Evolutionary conservation across 2,113 vertebrate genomes (phyloP), one percentile per base, ranked within the genome.

Genomic region (Corythornis cristatus): DNA sequence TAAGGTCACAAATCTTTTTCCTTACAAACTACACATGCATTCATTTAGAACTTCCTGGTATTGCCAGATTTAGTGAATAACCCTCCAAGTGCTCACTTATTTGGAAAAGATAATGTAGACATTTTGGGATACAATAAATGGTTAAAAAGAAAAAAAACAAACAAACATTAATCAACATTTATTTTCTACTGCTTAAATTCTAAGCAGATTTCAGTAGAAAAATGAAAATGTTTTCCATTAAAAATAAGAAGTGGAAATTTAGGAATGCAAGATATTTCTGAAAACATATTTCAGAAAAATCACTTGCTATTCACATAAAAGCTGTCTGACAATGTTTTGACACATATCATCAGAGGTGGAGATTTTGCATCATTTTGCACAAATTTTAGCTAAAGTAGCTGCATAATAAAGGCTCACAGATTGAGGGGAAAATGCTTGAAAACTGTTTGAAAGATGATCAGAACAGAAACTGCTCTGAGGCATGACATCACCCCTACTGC

Each of bases 241-340:
- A 88, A 93, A 94, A 57, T 45, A 89, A 87, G 66, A 95, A 78
- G 57, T 65, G 61, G 29, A 74, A 92, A 95, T 88, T 95, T 83
- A 90, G 65, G 40, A 86, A 94, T 56, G 51, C 51, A 94, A 86
- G 74, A 76, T 35, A 80, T 68, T 51, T 90, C 93, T 90, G 88
- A 83, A 96, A 86, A 90, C 76, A 95, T 60, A 91, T 88, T 91
- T 88, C 65, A 93, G 67, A 89, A 93, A 91, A 96, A 91, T 90
- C 76, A 88, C 86, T 94, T 83, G 67, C 88, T 86, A n/a, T 84
- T 94, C 92, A 89, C 58, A 90, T 50, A 90, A 87, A 95, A 89
- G 35, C 70, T 67, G 91, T 92, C 95, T 95, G 96, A 95, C 93
- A 93, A 87, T 92, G 81, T 96, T 96, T 96, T 96, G 96, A 95